Evolutionary conservation across 2,797 vertebrate species (phyloP), one percentile per base, ranked within the genome.

Genomic region (Periophthalmus magnuspinnatus): DNA sequence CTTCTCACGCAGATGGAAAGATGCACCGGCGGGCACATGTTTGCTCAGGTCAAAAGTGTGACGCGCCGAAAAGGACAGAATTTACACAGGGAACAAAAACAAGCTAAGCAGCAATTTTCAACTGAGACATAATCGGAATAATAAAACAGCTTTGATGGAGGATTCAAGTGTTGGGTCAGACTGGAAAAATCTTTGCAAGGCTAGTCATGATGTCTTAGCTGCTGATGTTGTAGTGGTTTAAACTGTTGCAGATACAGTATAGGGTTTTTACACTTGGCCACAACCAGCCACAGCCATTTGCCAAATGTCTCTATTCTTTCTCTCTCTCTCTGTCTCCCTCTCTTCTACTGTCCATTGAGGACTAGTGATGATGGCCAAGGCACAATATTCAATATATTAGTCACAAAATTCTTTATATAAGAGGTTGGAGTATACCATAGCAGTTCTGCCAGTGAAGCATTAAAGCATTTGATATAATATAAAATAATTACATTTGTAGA

Each of bases 1-100:
- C 75, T 70, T 80, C 74, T 21, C 32, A 74, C 75, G 61, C 70
- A 85, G 81, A 85, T 80, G 61, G 80, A 80, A 84, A 72, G 73
- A 83, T 76, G 81, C 81, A 76, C 74, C 71, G 74, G 64, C 80
- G 17, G 75, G 72, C 67, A 7, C 70, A 72, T 78, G 77, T 74
- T 73, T 79, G 57, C 71, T 61, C 66, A 55, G 73, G 75, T 81
- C 75, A 71, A 61, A 54, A 73, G 63, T 73, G 70, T 48, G 65
- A 75, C 34, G 41, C 16, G 14, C 22, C 22, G 8, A 32, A 28
- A 81, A 71, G 57, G 59, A 32, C 8, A 45, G 50, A 1, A 22
- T 70, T 67, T 68, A 71, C 68, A 54, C 47, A 28, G 63, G 61
- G 21, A 11, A 63, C 60, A 41, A 41, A 62, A 36, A 62, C 13